Evolutionary conservation across 92 coral and sea anemone species (phyloP), one percentile per base, ranked within the genome.

Genomic region (Blastomussa wellsi): DNA sequence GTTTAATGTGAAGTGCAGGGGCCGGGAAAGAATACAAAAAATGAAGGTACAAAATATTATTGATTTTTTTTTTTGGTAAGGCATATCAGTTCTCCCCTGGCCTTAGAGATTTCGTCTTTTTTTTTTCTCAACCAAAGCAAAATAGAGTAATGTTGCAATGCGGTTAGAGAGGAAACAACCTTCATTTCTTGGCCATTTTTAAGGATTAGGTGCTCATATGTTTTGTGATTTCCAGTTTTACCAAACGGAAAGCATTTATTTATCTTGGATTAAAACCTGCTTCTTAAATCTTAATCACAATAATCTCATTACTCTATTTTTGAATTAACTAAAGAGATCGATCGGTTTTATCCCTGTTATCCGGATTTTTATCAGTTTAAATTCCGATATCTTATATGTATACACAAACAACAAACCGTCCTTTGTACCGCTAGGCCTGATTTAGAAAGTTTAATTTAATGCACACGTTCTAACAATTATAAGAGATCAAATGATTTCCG

Each of bases 281-380:
- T 68, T 15, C 73, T 24, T 68, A 32, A 31, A 68, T 15, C 72
- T 2, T 29, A 67, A 67, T 67, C 72, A 29, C 36, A 8, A 6
- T 13, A 15, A 67, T 67, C 72, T 32, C 1, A 31, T 28, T 67
- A 31, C 4, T 32, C 19, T 35, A 29, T 16, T 67, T 67, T 5
- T 31, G 6, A 59, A 59, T 59, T 59, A 59, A 33, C n/a, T 31
- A 5, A 32, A 36, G 11, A 33, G 73, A 68, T 33, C 24, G 15
- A 31, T 68, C 22, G 16, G n/a, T 16, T 68, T 68, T 31, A 68
- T 33, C 24, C 19, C 38, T 12, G 33, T 33, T 68, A 68, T 68
- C 73, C 73, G 39, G 37, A 36, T 16, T 68, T 33, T 68, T n/a
- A 33, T 68, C 73, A 68, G 73, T 32, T 68, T 68, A 66, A 33